Base-by-base conservation (phyloP, 2,113 vertebrate species). In the Cercopithecus mona region DNA sequence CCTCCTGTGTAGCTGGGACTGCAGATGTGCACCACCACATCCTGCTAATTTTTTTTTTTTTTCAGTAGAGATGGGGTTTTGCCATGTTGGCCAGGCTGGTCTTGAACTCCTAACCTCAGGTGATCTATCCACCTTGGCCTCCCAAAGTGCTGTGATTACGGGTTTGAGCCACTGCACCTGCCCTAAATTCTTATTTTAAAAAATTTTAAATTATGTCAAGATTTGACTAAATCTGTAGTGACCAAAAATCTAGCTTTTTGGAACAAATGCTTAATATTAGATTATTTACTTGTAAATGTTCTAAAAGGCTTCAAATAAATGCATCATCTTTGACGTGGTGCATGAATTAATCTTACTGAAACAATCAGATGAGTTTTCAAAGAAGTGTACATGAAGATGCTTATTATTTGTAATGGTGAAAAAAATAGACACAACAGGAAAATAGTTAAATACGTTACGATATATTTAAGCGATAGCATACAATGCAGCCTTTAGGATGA, bases 291-390 rank as follows among this genome's bases (percentile, higher is more conserved):
- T 93, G 2, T 83, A 57, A 80, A 40, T 90, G 43, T 45, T 89
- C 35, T 59, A 43, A 94, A 70, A 76, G 18, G 16, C 64, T 92
- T 94, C 70, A 92, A 89, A 80, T 73, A 83, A 87, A 8, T 92
- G n/a, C 12, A 40, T 84, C 20, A 64, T 78, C 80, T 97, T 64
- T 97, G 88, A 61, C 9, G 2, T 11, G 13, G 30, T 78, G n/a
- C 7, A 12, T 55, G 55, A 91, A 85, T 64, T 79, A 94, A 78
- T 52, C 43, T 90, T 93, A 81, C 20, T 72, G 68, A 94, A 88
- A 23, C 4, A 92, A 91, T 59, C 9, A 94, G 17, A 73, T 79
- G 59, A 75, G 10, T 90, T 96, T 97, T 87, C 40, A 85, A 93
- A 90, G 55, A 68, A 64, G 73, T 55, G 14, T 75, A 52, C 30